These are phyloP conservation scores for Hyla sarda DNA, from an alignment of 2,113 vertebrate species.

Conservation along the genomic window DNA sequence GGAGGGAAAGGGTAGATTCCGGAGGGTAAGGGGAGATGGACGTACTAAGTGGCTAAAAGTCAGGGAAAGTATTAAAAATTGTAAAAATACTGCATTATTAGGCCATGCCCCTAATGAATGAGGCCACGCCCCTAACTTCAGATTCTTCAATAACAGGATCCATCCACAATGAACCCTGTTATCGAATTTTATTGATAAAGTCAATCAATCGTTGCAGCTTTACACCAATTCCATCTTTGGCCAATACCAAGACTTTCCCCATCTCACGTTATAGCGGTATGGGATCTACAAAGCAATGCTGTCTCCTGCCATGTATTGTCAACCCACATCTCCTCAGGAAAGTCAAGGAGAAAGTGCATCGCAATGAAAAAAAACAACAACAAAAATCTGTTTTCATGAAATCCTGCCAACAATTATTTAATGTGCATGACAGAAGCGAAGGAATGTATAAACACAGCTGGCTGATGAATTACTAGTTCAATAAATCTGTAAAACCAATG, in stretches of 20 bases:
- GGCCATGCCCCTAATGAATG: no score
- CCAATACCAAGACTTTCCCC: background rate
- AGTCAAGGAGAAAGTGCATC: constrained; percentile 60
- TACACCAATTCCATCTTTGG: no score
- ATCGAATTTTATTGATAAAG: no score
- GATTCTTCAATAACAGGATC: no score
- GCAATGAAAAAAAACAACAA: constrained; percentile 48
- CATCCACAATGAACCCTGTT: no score
- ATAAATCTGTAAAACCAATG: constrained; percentile 66
- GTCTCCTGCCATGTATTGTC: constrained; percentile 60
- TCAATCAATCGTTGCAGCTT: no score
- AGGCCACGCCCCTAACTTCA: no score
- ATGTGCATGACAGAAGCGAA: constrained; percentile 61
- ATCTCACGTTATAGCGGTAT: background rate
- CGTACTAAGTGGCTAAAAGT: no score
- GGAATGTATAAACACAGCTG: constrained; percentile 64
- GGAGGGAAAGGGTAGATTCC: no score
- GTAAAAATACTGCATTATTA: no score
- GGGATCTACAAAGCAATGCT: constrained; percentile 60
- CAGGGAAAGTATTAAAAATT: no score
- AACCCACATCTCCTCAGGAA: constrained; percentile 31
- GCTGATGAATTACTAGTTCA: constrained; percentile 67
- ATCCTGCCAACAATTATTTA: constrained; percentile 67
- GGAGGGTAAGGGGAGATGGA: no score
- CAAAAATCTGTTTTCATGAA: constrained; percentile 53